Percentiles rank a stretch among this genome's conserved stretches.
These are phyloP conservation scores for Cryptotis parvus DNA, from an alignment of 2,113 vertebrate species.

Conservation along the genomic window DNA sequence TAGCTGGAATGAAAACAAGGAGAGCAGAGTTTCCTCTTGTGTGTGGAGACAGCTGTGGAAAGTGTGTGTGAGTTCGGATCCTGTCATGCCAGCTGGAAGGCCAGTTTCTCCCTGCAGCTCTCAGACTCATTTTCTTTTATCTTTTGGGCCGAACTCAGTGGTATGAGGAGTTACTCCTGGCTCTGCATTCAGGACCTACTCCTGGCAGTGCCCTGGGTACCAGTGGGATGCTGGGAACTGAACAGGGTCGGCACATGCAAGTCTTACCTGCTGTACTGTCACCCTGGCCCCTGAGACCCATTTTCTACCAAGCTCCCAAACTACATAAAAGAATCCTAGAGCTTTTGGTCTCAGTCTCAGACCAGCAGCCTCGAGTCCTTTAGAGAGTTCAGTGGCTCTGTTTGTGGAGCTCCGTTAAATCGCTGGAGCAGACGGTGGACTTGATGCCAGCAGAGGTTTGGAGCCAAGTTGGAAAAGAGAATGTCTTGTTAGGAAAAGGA, in stretches of 20 bases:
- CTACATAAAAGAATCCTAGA: background rate
- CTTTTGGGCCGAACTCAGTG: no score
- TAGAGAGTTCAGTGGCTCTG: background rate
- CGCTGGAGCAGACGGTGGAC: background rate
- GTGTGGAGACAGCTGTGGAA: background rate
- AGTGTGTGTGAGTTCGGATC: constrained; percentile 5
- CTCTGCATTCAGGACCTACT: no score
- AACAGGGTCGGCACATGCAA: no score
- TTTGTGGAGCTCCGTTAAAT: background rate
- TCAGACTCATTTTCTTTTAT: background rate
- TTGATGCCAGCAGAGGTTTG: background rate
- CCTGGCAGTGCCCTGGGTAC: no score
- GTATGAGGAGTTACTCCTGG: no score
- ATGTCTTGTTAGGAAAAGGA: constrained; percentile 50
- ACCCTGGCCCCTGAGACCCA: no score
- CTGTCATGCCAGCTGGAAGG: background rate
- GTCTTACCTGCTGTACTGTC: no score
- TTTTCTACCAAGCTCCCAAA: background rate
- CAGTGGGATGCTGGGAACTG: no score
- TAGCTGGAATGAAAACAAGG: constrained; percentile 1
- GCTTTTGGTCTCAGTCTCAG: background rate
- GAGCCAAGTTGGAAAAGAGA: constrained; percentile 16
- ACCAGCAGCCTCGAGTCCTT: background rate
- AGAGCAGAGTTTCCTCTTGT: background rate
- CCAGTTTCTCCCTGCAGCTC: constrained; percentile 4